Percentiles rank a stretch among this genome's conserved stretches.
These are phyloP conservation scores for Magallana angulata DNA, from an alignment of 1,140 invertebrate genomes.

Conservation along the genomic window DNA sequence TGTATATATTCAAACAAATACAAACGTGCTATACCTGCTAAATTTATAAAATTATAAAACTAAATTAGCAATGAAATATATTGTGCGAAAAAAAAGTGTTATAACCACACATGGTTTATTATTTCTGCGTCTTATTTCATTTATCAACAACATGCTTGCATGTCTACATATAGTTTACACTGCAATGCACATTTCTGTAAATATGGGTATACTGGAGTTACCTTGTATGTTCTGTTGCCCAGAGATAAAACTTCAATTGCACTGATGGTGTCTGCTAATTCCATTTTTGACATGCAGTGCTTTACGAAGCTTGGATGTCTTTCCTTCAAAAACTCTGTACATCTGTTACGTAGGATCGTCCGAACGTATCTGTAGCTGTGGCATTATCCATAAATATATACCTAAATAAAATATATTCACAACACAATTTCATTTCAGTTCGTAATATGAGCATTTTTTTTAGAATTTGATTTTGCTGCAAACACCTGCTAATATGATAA, in stretches of 20 bases:
- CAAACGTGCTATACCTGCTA: not conserved
- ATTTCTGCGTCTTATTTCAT: not conserved
- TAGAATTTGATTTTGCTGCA: too few relatives aligned
- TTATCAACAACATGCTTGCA: not conserved
- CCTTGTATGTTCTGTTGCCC: not conserved
- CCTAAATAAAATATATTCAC: not conserved
- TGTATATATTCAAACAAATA: not conserved
- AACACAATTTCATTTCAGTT: not conserved
- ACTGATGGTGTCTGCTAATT: slow-evolving; percentile 1
- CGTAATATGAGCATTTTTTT: too few relatives aligned
- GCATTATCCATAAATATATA: not conserved
- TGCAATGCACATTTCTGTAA: not conserved
- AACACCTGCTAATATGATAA: too few relatives aligned
- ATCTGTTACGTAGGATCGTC: not conserved
- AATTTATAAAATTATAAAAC: not conserved
- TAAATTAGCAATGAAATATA: not conserved
- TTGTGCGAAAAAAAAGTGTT: not conserved
- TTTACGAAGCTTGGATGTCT: not conserved
- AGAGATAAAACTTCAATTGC: not conserved
- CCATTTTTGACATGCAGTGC: slow-evolving; percentile 3
- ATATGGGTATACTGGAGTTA: not conserved
- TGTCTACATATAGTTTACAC: not conserved
- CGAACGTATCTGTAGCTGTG: not conserved
- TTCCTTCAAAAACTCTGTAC: not conserved
- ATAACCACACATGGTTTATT: not conserved